Percentiles rank a stretch among this genome's conserved stretches.
Conservation (phyloP, 2,113 vertebrate genomes). For the Urocynchramus pylzowi region DNA sequence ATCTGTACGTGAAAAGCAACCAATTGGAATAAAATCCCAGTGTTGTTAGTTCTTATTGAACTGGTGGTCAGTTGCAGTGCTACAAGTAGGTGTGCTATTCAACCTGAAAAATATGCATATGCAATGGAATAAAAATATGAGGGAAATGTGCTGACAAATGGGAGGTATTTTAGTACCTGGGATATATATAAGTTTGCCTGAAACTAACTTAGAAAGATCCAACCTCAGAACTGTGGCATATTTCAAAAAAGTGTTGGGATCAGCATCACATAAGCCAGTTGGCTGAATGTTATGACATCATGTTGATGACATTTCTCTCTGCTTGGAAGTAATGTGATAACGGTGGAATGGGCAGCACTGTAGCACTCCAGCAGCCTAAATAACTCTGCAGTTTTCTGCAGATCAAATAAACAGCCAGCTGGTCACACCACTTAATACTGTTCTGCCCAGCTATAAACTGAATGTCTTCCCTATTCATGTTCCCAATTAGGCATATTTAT, state of each 20-base stretch:
- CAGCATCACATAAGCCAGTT: background rate
- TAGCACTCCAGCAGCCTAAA: background rate
- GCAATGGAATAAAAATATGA: background rate
- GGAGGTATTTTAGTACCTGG: background rate
- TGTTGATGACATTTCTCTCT: constrained; percentile 21
- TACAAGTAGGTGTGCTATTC: background rate
- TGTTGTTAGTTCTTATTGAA: background rate
- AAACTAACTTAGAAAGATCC: background rate
- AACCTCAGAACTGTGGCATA: background rate
- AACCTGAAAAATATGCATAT: background rate
- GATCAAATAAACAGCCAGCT: constrained; percentile 31
- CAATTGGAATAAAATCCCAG: background rate
- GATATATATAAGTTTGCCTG: background rate
- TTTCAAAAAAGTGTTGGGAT: background rate
- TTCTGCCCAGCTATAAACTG: background rate
- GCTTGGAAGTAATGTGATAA: constrained; percentile 16
- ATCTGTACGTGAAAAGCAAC: background rate
- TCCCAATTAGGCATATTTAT: background rate
- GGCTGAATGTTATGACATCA: background rate
- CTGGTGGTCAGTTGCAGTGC: background rate
- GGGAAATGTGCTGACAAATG: background rate
- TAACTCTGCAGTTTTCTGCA: background rate
- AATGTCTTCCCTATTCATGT: background rate
- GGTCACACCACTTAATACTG: background rate
- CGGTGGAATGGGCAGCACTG: background rate